These are phyloP conservation scores for Drosophila dives DNA, from an alignment of 2,888 invertebrate genomes.

Conservation along the genomic window DNA sequence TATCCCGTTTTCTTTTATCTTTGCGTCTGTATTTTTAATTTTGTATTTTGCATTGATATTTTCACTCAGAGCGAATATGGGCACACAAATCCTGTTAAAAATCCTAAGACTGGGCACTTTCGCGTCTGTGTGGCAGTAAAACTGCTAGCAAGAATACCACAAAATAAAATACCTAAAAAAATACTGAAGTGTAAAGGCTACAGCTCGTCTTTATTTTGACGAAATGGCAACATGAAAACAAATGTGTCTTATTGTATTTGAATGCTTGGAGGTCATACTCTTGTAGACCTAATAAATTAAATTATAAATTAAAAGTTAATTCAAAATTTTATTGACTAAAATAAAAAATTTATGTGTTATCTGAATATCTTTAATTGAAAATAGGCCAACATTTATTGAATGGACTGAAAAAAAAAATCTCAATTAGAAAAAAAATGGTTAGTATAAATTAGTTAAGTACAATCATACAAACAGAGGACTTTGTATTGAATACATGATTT, in stretches of 20 bases:
- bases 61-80: constrained; percentile 48
- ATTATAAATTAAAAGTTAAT: background rate
- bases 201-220: background rate
- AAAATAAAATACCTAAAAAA: constrained; percentile 35
- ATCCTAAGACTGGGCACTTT: constrained; percentile 40
- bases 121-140: constrained; percentile 19
- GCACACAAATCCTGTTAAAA: constrained; percentile 46
- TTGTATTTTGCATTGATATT: constrained; percentile 60
- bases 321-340: background rate
- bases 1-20: constrained; percentile 66
- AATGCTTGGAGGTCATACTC: background rate
- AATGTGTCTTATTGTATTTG: background rate
- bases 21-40: constrained; percentile 61
- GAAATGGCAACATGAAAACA: constrained; percentile 29
- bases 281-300: background rate
- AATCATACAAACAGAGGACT: too few relatives aligned
- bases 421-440: background rate
- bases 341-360: background rate
- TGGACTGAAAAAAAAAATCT: background rate
- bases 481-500: too few relatives aligned
- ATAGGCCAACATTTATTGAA: background rate
- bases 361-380: background rate
- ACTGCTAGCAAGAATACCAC: constrained; percentile 7
- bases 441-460: background rate
- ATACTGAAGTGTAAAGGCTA: constrained; percentile 10